Evolutionary conservation across 2,797 vertebrate species (phyloP).

Genomic region (Margarornis squamiger): DNA sequence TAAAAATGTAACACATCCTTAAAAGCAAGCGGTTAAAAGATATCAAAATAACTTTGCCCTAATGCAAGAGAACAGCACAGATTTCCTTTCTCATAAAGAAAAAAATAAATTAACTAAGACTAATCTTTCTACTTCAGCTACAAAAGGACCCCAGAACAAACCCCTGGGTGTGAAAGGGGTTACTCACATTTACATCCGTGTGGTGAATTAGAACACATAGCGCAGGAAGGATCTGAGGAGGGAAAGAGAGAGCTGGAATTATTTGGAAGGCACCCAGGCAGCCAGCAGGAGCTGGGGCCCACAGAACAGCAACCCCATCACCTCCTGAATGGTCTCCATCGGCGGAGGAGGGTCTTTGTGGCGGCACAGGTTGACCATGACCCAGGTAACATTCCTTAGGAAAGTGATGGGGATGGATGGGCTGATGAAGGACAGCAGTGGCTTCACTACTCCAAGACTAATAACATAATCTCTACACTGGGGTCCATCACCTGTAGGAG

Average conservation of each 20-base stretch:
- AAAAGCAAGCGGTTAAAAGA: neutral
- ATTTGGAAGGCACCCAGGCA: neutral
- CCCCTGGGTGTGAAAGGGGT: neutral
- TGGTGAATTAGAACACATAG: conserved; percentile 98
- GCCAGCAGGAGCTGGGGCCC: neutral
- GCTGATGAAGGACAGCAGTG: conserved; percentile 97
- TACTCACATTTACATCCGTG: conserved; percentile 98
- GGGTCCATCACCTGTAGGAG: conserved; percentile 90
- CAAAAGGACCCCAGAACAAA: neutral
- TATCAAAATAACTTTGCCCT: neutral
- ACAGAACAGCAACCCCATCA: conserved; percentile 30
- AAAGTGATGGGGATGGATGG: conserved; percentile 99
- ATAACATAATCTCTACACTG: conserved; percentile 99
- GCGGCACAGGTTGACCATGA: conserved; percentile 99
- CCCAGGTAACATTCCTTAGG: conserved; percentile 99
- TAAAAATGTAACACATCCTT: neutral
- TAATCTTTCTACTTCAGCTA: neutral
- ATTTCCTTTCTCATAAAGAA: neutral
- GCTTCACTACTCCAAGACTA: conserved; percentile 96
- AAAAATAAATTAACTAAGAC: neutral
- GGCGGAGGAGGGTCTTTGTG: conserved; percentile 99
- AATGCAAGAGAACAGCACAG: fast-evolving
- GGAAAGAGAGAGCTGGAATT: neutral
- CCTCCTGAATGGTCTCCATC: conserved; percentile 99
- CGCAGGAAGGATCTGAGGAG: conserved; percentile 91